phyloP scores from a whole-genome alignment of 2,797 vertebrate genomes.

The Dipus sagitta region DNA sequence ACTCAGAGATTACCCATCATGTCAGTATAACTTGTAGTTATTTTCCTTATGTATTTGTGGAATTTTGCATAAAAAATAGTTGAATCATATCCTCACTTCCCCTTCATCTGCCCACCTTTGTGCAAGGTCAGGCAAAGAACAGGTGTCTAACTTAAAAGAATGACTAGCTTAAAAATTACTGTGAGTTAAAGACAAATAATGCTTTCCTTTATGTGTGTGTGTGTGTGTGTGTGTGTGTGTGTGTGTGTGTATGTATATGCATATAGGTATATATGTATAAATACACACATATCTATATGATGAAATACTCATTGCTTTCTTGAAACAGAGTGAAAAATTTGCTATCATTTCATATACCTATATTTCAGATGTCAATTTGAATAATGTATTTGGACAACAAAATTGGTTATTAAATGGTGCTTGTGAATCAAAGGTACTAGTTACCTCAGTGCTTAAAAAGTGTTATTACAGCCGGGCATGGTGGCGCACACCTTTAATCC shows the following conservation, averaged over 20 bases:
- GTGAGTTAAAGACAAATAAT: constrained; percentile 30
- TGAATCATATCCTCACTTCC: background rate
- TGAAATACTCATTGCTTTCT: constrained; percentile 16
- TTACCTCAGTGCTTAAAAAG: background rate
- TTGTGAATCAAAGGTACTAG: constrained; percentile 33
- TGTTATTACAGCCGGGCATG: background rate
- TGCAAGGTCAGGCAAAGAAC: background rate
- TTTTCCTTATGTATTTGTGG: background rate
- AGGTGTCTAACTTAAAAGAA: background rate
- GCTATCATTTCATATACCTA: background rate
- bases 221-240: too few relatives aligned
- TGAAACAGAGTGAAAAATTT: background rate
- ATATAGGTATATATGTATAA: too few relatives aligned
- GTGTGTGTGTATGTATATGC: too few relatives aligned
- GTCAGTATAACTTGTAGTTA: background rate
- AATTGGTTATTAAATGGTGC: background rate
- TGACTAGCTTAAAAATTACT: background rate
- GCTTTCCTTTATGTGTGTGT: background rate
- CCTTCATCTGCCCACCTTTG: background rate
- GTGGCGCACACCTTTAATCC: too few relatives aligned
- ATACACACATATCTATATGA: background rate
- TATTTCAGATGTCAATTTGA: background rate
- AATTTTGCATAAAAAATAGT: background rate
- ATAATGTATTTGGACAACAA: background rate
- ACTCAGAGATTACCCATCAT: background rate